Base-by-base conservation (phyloP, 2,888 invertebrate genomes). In the Idaea aversata region DNA sequence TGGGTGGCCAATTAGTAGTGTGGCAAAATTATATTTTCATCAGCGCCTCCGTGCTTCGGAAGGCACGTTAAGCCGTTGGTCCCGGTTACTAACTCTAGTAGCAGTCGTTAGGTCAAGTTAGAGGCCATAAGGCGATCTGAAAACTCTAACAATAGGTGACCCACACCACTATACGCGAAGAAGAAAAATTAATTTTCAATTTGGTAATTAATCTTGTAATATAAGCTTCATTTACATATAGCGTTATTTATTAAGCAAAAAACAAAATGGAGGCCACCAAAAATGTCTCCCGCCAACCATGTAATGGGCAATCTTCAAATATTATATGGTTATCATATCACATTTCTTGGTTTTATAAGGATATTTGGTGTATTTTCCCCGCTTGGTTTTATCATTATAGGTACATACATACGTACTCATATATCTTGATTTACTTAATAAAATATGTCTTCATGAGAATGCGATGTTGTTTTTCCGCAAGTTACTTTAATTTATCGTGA, bases 331-430 rank as follows among this genome's bases (percentile, higher is more conserved):
- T 47, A 47, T 47, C 47, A 47, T 47, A 47, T 47, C 65, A 73
- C 74, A 76, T 75, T 74, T 76, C 68, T 70, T 75, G 74, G 72
- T 77, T 77, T 80, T 76, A 78, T 77, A 72, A 73, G 61, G 66
- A 72, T 67, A 47, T 60, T 57, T 64, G 62, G 59, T 71, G 64
- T 59, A 68, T 68, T 67, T 63, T 68, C 13, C 13, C 34, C 59
- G 61, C 66, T 57, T 69, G 65, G 67, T 72, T 68, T 70, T 66
- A 67, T 65, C 58, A 63, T 63, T 61, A 59, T 47, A 47, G 47
- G 47, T 47, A 47, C 62, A 25, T 63, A 36, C 7, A 36, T 16
- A 34, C 62, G 25, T 34, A 62, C 47, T 47, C 47, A 13, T 47
- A 47, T 47, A 47, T 47, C 47, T 59, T 13, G 59, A 59, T 59